Conservation (phyloP, 2,797 vertebrate species). For the Epinephelus coioides region DNA sequence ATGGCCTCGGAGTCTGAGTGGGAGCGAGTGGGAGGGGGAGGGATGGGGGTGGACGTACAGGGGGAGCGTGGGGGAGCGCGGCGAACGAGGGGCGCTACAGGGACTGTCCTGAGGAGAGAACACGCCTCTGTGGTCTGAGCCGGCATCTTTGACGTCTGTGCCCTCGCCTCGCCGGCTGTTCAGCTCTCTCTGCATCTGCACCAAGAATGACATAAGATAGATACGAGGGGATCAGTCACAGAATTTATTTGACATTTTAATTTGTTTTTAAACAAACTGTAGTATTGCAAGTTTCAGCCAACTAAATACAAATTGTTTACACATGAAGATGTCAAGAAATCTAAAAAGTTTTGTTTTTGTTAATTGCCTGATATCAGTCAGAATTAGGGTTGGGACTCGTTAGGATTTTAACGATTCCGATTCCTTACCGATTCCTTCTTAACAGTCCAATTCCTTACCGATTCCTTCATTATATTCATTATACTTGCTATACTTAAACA, state of each 20-base stretch:
- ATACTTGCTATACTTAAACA: too few species aligned
- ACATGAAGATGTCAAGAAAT: background rate
- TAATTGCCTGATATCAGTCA: too few species aligned
- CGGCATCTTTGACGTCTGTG: slow-evolving; percentile 80
- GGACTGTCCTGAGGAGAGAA: slow-evolving; percentile 86
- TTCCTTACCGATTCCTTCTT: too few species aligned
- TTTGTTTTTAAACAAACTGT: background rate
- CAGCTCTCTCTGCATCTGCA: slow-evolving; percentile 91
- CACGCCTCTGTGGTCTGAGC: slow-evolving; percentile 49
- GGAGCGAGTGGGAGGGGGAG: slow-evolving; percentile 79
- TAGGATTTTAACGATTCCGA: too few species aligned
- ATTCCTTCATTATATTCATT: too few species aligned
- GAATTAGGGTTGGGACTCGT: too few species aligned
- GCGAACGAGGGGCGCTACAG: slow-evolving; percentile 64
- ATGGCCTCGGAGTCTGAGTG: slow-evolving; percentile 89
- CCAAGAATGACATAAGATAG: background rate
- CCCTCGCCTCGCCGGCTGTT: slow-evolving; percentile 75
- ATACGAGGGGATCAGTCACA: background rate
- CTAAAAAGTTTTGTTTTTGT: too few species aligned
- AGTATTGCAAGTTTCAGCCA: background rate
- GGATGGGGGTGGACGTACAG: slow-evolving; percentile 45
- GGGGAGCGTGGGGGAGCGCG: slow-evolving; percentile 70
- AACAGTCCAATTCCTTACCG: too few species aligned
- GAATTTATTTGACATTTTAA: background rate
- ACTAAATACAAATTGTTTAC: background rate